Evolutionary conservation across 2,888 invertebrate genomes (phyloP).

Genomic region (Seira ritae): DNA sequence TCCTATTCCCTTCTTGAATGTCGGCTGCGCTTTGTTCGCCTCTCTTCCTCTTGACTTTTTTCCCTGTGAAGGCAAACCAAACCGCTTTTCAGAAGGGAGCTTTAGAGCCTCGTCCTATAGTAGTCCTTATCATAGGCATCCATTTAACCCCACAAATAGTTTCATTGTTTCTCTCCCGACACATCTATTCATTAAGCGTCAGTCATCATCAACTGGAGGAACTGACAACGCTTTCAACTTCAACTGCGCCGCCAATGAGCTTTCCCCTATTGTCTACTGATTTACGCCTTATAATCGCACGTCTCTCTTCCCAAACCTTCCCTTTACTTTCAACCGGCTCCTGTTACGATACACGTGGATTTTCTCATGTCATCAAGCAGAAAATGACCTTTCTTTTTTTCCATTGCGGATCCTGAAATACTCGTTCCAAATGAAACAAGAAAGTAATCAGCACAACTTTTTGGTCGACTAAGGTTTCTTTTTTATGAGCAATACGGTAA

Average conservation of each 20-base stretch:
- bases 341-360: background rate
- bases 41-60: background rate
- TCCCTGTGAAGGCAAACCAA: too few species aligned
- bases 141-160: background rate
- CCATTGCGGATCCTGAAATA: background rate
- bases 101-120: background rate
- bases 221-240: background rate
- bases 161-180: background rate
- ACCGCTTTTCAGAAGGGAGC: background rate
- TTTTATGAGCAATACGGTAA: too few species aligned
- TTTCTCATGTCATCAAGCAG: constrained; percentile 29
- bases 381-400: constrained; percentile 16
- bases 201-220: constrained; percentile 20
- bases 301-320: background rate
- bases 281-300: background rate
- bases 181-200: background rate
- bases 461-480: background rate
- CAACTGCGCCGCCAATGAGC: background rate
- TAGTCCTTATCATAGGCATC: background rate
- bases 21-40: background rate
- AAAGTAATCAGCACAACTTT: background rate
- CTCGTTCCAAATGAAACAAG: background rate
- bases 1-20: too few species aligned
- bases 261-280: constrained; percentile 17
- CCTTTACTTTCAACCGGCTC: constrained; percentile 1